Evolutionary conservation across 2,797 vertebrate species (phyloP), one percentile per base, ranked within the genome.

Genomic region (Onychomys torridus): DNA sequence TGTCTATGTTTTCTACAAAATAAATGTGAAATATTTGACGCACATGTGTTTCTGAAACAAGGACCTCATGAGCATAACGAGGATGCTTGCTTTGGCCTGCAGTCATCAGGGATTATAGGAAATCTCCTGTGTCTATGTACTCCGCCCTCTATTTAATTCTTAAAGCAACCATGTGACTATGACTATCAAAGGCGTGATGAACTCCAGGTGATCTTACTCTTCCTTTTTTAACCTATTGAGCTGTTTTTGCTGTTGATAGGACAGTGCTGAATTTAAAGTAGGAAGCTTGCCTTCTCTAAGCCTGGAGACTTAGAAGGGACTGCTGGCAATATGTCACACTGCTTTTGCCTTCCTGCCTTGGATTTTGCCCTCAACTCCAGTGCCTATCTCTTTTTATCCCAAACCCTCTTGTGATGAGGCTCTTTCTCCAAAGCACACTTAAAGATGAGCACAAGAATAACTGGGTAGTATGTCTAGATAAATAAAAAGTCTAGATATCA

Each of bases 121-220:
- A 61, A 61, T 23, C 19, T 90, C 11, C 40, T 79, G 7, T 37
- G 29, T 34, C 16, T 57, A 61, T 19, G 25, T 78, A 27, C 61
- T 69, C 84, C 12, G 27, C 40, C 6, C 27, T 92, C 89, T 89
- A 16, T 82, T 75, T 79, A 83, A 88, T 95, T 96, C 49, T 87
- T 40, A 63, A 0, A 85, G 29, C 3, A 75, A 69, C 37, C 29
- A 52, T 2, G 2, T 90, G 81, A 85, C 55, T 71, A 32, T 84
- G 0, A 5, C 11, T 77, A 14, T 78, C 27, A 34, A 96, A 67
- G 10, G 12, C 52, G 84, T 91, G n/a, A n/a, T 90, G 55, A 93
- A 75, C 32, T 4, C 46, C 8, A 57, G 13, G 0, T 2, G 32
- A 5, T 76, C 5, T 89, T n/a, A 73, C 10, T 82, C 27, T 63